Base-by-base conservation (phyloP, 2,888 invertebrate species). In the Deroplatys truncata region DNA sequence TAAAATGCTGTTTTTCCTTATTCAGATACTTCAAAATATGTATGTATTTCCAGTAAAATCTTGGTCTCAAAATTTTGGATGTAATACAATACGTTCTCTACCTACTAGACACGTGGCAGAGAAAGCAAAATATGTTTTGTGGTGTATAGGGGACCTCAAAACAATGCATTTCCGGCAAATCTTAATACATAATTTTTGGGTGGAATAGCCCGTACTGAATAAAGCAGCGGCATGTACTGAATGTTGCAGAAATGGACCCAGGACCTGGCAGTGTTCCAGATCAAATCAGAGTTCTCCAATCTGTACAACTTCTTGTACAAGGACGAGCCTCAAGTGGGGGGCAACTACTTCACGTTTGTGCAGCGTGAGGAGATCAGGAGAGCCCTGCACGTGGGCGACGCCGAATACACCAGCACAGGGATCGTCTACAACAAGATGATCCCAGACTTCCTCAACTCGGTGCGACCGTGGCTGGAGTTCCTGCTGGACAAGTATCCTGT, bases 381-480 rank as follows among this genome's bases (percentile, higher is more conserved):
- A n/a, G 95, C 95, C 0, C 91, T 95, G 1, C 95, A 95, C 91
- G 95, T 95, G 1, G 95, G 95, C 35, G 93, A 93, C 91, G 94
- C 93, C 2, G 94, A 94, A 92, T 95, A 94, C 91, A 94, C 94
- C 1, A 94, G 94, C 0, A 94, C 94, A 56, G 94, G 94, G 13
- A 93, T 94, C 0, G 95, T 95, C 28, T 95, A 95, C 90, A 92
- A 93, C 85, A 94, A 94, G 90, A 93, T 95, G 1, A 94, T 94
- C 86, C 94, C 94, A 0, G 95, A 95, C 92, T 95, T 95, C 91
- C 95, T 95, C 94, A 93, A 93, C 25, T 95, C 95, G 35, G 95
- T 95, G 3, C 96, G 95, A 92, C 93, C 93, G 90, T 94, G 94
- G 94, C 93, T 95, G 0, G 94, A 95, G 91, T 94, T 94, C 90